Percentiles rank a stretch among this genome's conserved stretches.
Conservation (phyloP, 1,140 invertebrate species). For the Phenacoccus solenopsis region DNA sequence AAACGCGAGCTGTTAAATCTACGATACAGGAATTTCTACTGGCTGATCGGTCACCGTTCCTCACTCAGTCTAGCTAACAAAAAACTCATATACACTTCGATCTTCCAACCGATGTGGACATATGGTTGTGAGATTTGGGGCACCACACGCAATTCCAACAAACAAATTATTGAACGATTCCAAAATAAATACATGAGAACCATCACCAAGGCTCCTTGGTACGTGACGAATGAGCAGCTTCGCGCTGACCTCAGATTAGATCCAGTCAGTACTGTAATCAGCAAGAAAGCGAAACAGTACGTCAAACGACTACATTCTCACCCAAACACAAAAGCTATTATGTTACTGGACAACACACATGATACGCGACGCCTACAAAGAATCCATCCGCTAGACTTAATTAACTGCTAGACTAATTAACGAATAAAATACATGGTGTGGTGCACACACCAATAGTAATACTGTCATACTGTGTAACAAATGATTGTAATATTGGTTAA, state of each 20-base stretch:
- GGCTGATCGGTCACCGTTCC: constrained; percentile 25
- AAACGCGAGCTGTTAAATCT: constrained; percentile 19
- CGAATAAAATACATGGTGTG: no score
- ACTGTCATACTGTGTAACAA: no score
- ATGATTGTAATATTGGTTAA: no score
- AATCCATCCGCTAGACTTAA: no score
- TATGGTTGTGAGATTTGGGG: constrained; percentile 31
- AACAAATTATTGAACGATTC: constrained; percentile 25
- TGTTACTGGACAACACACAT: no score
- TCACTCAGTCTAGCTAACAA: constrained; percentile 28
- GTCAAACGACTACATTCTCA: no score
- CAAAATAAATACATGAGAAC: constrained; percentile 4
- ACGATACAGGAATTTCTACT: constrained; percentile 21
- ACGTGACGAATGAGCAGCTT: neutral
- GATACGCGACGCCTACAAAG: no score
- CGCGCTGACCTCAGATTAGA: neutral
- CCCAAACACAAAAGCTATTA: no score
- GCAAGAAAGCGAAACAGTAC: no score
- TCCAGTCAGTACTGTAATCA: no score
- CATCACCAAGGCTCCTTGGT: neutral
- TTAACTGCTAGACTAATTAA: no score
- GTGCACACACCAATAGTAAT: no score
- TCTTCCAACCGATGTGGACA: constrained; percentile 30
- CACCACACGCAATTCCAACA: constrained; percentile 27
- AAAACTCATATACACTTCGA: constrained; percentile 28